Percentiles rank a stretch among this genome's conserved stretches.
These are phyloP conservation scores for Germaria angustata DNA, from an alignment of 2,888 invertebrate genomes.

Conservation along the genomic window DNA sequence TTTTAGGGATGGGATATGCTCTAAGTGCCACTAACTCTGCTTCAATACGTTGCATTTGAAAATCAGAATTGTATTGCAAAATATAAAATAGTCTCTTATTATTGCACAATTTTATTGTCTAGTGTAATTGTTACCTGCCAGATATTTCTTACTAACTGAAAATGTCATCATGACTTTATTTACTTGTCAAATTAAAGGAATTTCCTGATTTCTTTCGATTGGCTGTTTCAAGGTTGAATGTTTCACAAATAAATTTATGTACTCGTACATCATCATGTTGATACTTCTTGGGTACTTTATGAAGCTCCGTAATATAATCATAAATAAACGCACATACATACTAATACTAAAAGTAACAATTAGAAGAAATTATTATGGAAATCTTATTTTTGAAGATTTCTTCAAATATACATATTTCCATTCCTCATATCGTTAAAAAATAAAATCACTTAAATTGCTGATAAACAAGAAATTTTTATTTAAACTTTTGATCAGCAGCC, in stretches of 20 bases:
- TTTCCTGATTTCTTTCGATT: background rate
- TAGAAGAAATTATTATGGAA: background rate
- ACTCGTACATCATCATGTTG: background rate
- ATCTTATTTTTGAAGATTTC: background rate
- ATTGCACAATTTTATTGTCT: background rate
- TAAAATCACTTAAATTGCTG: background rate
- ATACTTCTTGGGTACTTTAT: background rate
- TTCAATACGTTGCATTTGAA: no score
- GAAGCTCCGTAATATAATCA: no score
- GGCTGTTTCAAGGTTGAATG: background rate
- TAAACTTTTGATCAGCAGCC: background rate
- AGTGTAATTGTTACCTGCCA: background rate
- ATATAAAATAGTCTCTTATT: no score
- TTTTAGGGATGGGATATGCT: no score
- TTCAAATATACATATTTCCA: constrained; percentile 3
- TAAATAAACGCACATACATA: no score
- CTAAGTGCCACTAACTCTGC: no score
- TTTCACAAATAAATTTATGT: no score
- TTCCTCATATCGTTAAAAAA: background rate
- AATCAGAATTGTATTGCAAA: no score
- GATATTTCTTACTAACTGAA: background rate
- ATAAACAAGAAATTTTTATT: constrained; percentile 4
- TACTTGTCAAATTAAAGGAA: background rate
- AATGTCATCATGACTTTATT: background rate
- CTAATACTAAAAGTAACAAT: no score